phyloP scores from a whole-genome alignment of 2,797 vertebrate species.

The Myotis myotis region DNA sequence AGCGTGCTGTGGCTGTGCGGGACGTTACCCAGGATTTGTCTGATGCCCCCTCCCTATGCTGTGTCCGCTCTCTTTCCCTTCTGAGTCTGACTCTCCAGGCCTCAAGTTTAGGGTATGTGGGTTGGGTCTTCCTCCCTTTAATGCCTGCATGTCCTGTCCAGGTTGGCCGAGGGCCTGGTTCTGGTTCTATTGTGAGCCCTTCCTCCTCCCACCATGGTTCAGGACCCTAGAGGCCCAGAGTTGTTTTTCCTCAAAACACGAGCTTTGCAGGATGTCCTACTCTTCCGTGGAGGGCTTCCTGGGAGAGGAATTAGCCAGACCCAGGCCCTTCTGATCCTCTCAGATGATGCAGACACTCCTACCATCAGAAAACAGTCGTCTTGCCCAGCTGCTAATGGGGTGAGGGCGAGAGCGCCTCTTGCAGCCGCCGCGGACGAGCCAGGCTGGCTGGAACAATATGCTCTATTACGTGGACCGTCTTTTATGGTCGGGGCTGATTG shows the following conservation, averaged over 20 bases:
- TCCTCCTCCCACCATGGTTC: background rate
- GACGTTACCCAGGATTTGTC: background rate
- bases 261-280: background rate
- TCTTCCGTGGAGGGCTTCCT: background rate
- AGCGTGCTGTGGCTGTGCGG: background rate
- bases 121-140: background rate
- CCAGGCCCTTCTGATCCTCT: background rate
- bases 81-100: background rate
- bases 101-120: background rate
- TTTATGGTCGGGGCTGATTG: conserved; percentile 52
- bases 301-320: background rate
- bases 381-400: conserved; percentile 42
- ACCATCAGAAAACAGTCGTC: background rate
- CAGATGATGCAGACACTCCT: background rate
- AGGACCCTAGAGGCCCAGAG: background rate
- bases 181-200: background rate
- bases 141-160: background rate
- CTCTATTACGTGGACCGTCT: background rate
- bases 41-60: background rate
- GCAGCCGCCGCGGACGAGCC: fast-evolving
- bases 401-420: background rate
- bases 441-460: background rate
- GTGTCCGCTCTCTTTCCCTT: background rate
- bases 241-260: background rate
- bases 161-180: background rate